phyloP scores from a whole-genome alignment of 2,797 vertebrate species.

The Myotis myotis region DNA sequence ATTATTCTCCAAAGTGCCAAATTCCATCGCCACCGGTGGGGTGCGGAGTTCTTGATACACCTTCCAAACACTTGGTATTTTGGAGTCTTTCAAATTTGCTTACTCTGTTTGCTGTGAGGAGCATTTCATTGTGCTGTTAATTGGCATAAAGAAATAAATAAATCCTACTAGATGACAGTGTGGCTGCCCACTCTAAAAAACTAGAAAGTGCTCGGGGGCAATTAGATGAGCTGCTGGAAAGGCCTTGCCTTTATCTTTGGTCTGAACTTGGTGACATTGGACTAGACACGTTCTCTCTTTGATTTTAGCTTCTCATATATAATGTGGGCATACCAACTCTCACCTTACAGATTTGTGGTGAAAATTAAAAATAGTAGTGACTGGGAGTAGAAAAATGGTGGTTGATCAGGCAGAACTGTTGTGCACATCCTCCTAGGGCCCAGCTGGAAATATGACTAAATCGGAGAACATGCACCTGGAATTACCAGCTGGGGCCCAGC shows the following conservation, averaged over 20 bases:
- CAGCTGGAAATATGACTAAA: too few species aligned
- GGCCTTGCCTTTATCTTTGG: background rate
- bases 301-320: background rate
- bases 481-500: too few species aligned
- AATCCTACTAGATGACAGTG: background rate
- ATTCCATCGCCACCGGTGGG: background rate
- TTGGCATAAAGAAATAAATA: background rate
- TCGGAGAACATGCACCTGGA: too few species aligned
- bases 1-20: background rate
- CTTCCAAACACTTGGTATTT: background rate
- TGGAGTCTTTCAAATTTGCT: slow-evolving; percentile 2
- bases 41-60: background rate
- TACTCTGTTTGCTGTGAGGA: background rate
- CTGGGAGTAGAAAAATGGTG: background rate
- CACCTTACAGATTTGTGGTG: background rate
- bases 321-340: background rate
- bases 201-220: background rate
- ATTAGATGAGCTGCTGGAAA: background rate
- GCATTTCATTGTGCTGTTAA: background rate
- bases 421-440: too few species aligned
- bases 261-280: background rate
- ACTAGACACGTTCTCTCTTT: background rate
- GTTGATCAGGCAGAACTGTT: too few species aligned
- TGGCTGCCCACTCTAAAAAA: background rate
- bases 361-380: background rate